A percentile compares a stretch with the other conserved stretches of the same genome.
Evolutionary conservation across 2,888 invertebrate genomes (phyloP).

Genomic region (Melanostoma scalare): DNA sequence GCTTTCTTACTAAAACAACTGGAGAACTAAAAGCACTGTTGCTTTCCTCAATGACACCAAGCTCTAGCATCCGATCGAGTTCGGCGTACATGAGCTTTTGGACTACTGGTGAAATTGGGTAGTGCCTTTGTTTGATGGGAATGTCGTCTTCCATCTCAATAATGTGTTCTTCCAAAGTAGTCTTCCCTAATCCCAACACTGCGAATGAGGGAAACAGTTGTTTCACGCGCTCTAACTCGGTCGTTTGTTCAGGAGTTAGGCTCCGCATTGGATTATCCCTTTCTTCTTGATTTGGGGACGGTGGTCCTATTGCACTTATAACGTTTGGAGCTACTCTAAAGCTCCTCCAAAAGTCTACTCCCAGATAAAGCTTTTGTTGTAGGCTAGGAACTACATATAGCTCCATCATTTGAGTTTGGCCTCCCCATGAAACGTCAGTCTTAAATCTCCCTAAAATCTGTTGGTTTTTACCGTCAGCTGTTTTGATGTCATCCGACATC

Average conservation of each 20-base stretch:
- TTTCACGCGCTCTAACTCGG: neutral
- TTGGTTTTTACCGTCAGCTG: constrained; percentile 23
- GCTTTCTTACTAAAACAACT: too few relatives aligned
- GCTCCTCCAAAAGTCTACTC: constrained; percentile 11
- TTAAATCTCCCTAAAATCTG: constrained; percentile 14
- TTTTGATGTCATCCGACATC: constrained; percentile 12
- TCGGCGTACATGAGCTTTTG: too few relatives aligned
- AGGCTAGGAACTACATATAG: constrained; percentile 18
- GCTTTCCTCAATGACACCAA: too few relatives aligned
- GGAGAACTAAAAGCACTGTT: too few relatives aligned
- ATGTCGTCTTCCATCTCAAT: too few relatives aligned
- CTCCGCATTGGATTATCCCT: neutral
- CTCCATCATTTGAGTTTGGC: neutral
- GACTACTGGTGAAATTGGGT: too few relatives aligned
- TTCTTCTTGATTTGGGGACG: neutral
- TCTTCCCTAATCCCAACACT: neutral
- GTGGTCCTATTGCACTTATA: neutral
- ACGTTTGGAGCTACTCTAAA: constrained; percentile 9
- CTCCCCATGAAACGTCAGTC: neutral
- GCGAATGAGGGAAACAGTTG: neutral
- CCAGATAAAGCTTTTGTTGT: constrained; percentile 15
- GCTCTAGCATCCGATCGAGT: too few relatives aligned
- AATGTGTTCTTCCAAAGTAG: too few relatives aligned
- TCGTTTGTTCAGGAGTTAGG: neutral
- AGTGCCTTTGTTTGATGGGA: too few relatives aligned